Evolutionary conservation across 2,797 vertebrate species (phyloP).

Genomic region (Sandelia bainsii): DNA sequence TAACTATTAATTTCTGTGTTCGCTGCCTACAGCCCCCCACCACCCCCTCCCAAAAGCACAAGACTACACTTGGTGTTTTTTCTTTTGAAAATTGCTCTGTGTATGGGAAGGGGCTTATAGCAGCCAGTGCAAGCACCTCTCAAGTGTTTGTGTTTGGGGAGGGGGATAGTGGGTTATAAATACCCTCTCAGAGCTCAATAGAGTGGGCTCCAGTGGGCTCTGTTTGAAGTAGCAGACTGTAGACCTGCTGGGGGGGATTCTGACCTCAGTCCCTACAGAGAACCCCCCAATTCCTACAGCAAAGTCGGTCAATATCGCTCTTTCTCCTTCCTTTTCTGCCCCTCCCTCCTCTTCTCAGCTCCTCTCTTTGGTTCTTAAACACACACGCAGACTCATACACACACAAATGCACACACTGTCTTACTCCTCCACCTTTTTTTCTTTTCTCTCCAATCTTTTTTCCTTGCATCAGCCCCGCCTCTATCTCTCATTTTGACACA

Average conservation of each 20-base stretch:
- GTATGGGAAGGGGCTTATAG: conserved; percentile 72
- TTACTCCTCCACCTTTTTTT: conserved; percentile 63
- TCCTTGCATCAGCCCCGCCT: conserved; percentile 45
- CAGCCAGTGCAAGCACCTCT: conserved; percentile 69
- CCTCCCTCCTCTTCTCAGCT: conserved; percentile 64
- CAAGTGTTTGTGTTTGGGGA: conserved; percentile 72
- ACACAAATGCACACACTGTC: conserved; percentile 47
- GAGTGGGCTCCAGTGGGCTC: conserved; percentile 83
- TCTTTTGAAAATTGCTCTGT: conserved; percentile 79
- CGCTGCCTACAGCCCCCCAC: conserved; percentile 49
- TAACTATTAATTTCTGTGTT: conserved; percentile 81
- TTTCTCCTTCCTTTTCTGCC: conserved; percentile 71
- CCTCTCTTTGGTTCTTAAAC: conserved; percentile 59
- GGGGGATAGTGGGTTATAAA: conserved; percentile 79
- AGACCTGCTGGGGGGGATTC: conserved; percentile 86
- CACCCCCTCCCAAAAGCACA: conserved; percentile 51
- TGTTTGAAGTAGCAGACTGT: conserved; percentile 88
- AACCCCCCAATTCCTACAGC: conserved; percentile 82
- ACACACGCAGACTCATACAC: conserved; percentile 21
- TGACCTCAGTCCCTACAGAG: conserved; percentile 84
- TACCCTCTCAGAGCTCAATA: conserved; percentile 84
- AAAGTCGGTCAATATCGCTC: conserved; percentile 85
- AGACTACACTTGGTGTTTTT: conserved; percentile 63
- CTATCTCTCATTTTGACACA: conserved; percentile 52
- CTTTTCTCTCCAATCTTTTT: conserved; percentile 59